These are phyloP conservation scores for Salminus brasiliensis DNA, from an alignment of 2,113 vertebrate genomes.

Conservation along the genomic window DNA sequence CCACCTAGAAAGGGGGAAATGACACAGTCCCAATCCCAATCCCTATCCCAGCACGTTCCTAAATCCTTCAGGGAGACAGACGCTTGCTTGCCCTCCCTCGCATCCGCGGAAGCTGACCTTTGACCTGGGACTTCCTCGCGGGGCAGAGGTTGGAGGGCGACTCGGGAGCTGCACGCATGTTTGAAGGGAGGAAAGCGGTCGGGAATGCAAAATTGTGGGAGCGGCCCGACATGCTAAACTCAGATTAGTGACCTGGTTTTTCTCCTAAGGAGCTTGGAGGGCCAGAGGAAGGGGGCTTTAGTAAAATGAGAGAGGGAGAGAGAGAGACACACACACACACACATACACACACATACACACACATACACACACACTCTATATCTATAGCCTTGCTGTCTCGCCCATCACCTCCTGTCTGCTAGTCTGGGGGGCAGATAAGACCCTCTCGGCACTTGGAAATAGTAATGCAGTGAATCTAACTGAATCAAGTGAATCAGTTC, in stretches of 20 bases:
- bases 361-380: too few relatives aligned
- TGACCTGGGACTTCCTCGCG: background rate
- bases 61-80: background rate
- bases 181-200: conserved; percentile 29
- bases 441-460: too few relatives aligned
- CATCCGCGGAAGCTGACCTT: background rate
- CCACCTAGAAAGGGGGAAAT: conserved; percentile 51
- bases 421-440: too few relatives aligned
- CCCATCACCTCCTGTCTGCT: too few relatives aligned
- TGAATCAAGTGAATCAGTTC: too few relatives aligned
- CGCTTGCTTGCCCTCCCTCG: background rate
- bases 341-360: too few relatives aligned
- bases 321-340: background rate
- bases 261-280: conserved; percentile 65
- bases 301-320: background rate
- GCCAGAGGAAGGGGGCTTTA: conserved; percentile 11
- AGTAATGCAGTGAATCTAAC: too few relatives aligned
- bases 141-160: conserved; percentile 9
- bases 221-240: conserved; percentile 62
- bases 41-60: conserved; percentile 10
- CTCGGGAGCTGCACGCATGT: background rate
- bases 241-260: conserved; percentile 75
- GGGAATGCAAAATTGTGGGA: conserved; percentile 55
- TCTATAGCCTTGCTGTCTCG: too few relatives aligned
- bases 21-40: conserved; percentile 14